A percentile compares a stretch with the other conserved stretches of the same genome.
Evolutionary conservation across 2,888 invertebrate genomes (phyloP).

Genomic region (Cabera pusaria): DNA sequence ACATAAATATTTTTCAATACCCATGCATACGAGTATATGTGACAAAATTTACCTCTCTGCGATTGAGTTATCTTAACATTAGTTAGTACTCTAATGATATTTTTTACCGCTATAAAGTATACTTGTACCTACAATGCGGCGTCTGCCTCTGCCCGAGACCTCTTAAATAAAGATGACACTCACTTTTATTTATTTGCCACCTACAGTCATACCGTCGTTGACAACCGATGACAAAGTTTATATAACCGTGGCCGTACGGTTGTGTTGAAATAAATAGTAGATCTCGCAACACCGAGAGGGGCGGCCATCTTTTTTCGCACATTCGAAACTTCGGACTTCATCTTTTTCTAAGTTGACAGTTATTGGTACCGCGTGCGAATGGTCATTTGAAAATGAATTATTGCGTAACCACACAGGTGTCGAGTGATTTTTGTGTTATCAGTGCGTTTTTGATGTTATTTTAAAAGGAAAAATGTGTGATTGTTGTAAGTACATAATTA

Average conservation of each 20-base stretch:
- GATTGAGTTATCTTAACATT: no score
- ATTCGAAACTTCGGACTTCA: constrained; percentile 32
- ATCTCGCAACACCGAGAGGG: constrained; percentile 48
- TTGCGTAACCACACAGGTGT: constrained; percentile 12
- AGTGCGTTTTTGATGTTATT: constrained; percentile 3
- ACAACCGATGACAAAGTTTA: constrained; percentile 53
- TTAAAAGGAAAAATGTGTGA: constrained; percentile 22
- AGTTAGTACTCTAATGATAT: no score
- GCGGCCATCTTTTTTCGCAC: constrained; percentile 38
- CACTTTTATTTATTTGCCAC: constrained; percentile 21
- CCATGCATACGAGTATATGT: no score
- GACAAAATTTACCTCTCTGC: no score
- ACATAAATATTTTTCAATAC: no score
- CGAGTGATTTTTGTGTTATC: constrained; percentile 19
- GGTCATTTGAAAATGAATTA: constrained; percentile 26
- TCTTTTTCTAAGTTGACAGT: constrained; percentile 32
- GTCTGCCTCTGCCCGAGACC: constrained; percentile 4
- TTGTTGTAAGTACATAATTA: constrained; percentile 22
- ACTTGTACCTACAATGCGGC: no score
- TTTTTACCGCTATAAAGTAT: constrained; percentile 1
- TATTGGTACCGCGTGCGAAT: constrained; percentile 18
- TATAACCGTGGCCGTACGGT: constrained; percentile 46
- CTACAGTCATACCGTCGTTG: constrained; percentile 22
- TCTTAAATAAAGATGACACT: constrained; percentile 7
- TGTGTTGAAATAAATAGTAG: constrained; percentile 50